Base-by-base conservation (phyloP, 2,113 vertebrate genomes). In the Martes martes region DNA sequence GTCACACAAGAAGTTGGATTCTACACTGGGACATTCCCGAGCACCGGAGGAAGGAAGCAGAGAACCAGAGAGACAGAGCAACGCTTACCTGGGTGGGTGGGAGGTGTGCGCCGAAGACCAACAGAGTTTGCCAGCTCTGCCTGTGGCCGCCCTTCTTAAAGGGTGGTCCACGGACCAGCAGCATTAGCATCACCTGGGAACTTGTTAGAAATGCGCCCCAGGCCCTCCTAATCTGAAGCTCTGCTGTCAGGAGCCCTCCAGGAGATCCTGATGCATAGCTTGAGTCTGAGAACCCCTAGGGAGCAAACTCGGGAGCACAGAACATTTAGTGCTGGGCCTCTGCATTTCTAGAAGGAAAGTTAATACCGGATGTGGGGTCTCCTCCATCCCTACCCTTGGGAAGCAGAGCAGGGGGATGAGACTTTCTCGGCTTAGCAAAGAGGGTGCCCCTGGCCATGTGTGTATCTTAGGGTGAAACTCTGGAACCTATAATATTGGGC, bases 401-500 rank as follows among this genome's bases (percentile, higher is more conserved):
- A 78, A 78, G 13, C 13, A 28, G 18, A 61, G 69, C 81, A 28
- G 1, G 16, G 7, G 45, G 10, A 69, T 50, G 4, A 4, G 80
- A 45, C 9, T 33, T 78, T 47, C 59, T 55, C 9, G 1, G 39
- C 13, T 42, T 21, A 39, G 78, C 90, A 15, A 73, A 86, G 52
- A 1, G 16, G 33, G 1, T 15, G 7, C 21, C 71, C 39, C 42
- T 31, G 7, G 47, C 55, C 11, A 2, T 6, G 1, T 1, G 1
- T 14, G 45, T 63, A 26, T 69, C 88, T 59, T 45, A 7, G 1
- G 79, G 65, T 45, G 19, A 28, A 55, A 55, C 55, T 15, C 4
- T 1, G 18, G 21, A 33, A 67, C n/a, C 55, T 71, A 42, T 33
- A 11, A 82, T 3, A 74, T 1, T 11, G 63, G 36, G 33, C 11